These are phyloP conservation scores for Drosophila ambigua DNA, from an alignment of 1,140 invertebrate species.

Conservation along the genomic window DNA sequence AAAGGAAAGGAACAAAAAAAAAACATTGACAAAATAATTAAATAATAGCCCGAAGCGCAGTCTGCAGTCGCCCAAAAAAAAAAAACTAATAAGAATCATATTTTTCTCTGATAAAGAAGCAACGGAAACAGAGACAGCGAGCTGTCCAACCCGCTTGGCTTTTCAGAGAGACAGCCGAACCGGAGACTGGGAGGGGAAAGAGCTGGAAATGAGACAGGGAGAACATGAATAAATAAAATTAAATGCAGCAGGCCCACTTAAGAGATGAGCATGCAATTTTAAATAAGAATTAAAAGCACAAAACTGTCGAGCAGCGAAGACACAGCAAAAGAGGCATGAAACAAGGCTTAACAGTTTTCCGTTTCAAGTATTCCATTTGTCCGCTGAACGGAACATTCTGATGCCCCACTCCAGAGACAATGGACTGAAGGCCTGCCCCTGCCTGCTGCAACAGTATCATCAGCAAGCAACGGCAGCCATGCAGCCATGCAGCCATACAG, in stretches of 20 bases:
- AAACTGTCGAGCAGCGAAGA: slow-evolving; percentile 49
- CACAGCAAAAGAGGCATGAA: not conserved
- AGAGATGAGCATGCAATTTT: slow-evolving; percentile 80
- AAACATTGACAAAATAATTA: slow-evolving; percentile 77
- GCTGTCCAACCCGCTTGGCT: slow-evolving; percentile 64
- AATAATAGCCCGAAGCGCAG: slow-evolving; percentile 64
- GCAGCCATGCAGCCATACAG: not conserved
- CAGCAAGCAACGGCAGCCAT: not conserved
- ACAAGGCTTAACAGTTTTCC: slow-evolving; percentile 12
- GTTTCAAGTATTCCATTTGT: slow-evolving; percentile 32
- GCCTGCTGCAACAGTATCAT: slow-evolving; percentile 11
- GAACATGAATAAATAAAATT: slow-evolving; percentile 77
- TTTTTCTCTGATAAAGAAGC: slow-evolving; percentile 52
- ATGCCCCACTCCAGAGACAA: slow-evolving; percentile 52
- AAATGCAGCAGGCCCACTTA: slow-evolving; percentile 74
- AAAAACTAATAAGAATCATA: slow-evolving; percentile 68
- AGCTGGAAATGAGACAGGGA: slow-evolving; percentile 13
- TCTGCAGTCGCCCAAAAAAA: slow-evolving; percentile 20
- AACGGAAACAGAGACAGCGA: slow-evolving; percentile 25
- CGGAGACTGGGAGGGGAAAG: not conserved
- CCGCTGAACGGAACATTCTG: slow-evolving; percentile 42
- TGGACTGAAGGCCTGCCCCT: slow-evolving; percentile 5
- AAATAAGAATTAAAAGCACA: slow-evolving; percentile 77
- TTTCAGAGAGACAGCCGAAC: slow-evolving; percentile 31
- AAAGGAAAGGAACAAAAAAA: slow-evolving; percentile 8